phyloP scores from a whole-genome alignment of 2,113 vertebrate genomes.

The Pithys albifrons region DNA sequence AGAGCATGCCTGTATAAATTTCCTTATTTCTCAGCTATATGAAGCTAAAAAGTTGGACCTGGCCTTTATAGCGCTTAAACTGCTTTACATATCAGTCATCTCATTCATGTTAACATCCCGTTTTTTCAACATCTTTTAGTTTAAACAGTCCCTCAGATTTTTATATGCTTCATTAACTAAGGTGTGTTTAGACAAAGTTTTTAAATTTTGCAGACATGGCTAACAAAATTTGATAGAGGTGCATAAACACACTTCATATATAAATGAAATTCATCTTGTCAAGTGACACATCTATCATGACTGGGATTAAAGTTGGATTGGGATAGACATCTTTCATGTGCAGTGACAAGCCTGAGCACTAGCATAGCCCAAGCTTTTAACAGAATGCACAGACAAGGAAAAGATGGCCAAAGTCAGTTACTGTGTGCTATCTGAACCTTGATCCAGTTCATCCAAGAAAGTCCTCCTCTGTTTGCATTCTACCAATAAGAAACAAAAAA shows the following conservation, averaged over 20 bases:
- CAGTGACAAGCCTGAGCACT: not conserved
- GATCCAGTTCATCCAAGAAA: not conserved
- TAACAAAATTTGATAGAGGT: not conserved
- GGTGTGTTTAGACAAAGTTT: not conserved
- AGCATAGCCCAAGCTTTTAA: not conserved
- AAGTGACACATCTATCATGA: accelerated
- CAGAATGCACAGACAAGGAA: not conserved
- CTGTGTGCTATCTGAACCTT: not conserved
- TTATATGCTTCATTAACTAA: not conserved
- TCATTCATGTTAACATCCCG: not conserved
- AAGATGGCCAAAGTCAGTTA: not conserved
- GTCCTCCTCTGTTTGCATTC: not conserved
- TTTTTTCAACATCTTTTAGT: not conserved
- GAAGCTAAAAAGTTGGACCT: not conserved
- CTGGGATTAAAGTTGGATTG: not conserved
- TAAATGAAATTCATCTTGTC: not conserved
- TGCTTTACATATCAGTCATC: not conserved
- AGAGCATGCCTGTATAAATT: not conserved
- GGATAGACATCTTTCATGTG: not conserved
- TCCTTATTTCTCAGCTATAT: not conserved
- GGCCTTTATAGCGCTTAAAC: not conserved
- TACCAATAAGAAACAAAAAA: not conserved
- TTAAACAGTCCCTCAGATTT: not conserved
- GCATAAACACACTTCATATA: not conserved
- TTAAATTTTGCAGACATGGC: not conserved